Evolutionary conservation across 2,888 invertebrate species (phyloP), one percentile per base, ranked within the genome.

Genomic region (Epistrophella euchroma): DNA sequence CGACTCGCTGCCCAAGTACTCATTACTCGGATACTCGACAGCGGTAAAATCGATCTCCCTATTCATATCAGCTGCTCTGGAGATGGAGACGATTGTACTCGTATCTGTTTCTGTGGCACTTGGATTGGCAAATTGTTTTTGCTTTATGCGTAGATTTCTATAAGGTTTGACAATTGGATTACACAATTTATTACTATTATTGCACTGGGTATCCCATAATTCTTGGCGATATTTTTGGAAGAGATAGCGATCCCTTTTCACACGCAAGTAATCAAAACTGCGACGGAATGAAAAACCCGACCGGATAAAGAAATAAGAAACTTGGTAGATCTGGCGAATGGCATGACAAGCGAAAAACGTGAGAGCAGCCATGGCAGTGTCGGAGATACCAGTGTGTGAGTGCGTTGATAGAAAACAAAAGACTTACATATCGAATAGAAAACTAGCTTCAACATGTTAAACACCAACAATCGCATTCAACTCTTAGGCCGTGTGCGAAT

Each of bases 331-430:
- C 85, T 92, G 90, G 77, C 90, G 89, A 79, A 91, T 73, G 55
- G 90, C 88, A 89, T 89, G 89, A 87, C 88, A 89, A 77, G 89
- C 88, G 84, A 90, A 89, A 86, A 90, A 89, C 75, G 90, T 88
- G 88, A 92, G 88, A 89, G 92, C 92, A 85, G 92, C 92, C 92
- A 92, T 92, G 88, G 40, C 56, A 62, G 70, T 83, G 5, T 0
- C 37, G 9, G 32, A 60, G 19, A 19, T 58, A 22, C 22, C 2
- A 37, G 70, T 73, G 74, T 68, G 66, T 66, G 35, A 6, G 56
- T 68, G 75, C 17, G 64, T 45, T 2, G 43, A 43, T 10, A 55
- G 32, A 40, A 32, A 15, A 47, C 15, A 66, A 17, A 28, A 45
- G 4, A 28, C 28, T 5, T 28, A 56, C 22, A 15, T 37, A 71